Conservation (phyloP, 2,888 invertebrate species). For the Eurois occulta region DNA sequence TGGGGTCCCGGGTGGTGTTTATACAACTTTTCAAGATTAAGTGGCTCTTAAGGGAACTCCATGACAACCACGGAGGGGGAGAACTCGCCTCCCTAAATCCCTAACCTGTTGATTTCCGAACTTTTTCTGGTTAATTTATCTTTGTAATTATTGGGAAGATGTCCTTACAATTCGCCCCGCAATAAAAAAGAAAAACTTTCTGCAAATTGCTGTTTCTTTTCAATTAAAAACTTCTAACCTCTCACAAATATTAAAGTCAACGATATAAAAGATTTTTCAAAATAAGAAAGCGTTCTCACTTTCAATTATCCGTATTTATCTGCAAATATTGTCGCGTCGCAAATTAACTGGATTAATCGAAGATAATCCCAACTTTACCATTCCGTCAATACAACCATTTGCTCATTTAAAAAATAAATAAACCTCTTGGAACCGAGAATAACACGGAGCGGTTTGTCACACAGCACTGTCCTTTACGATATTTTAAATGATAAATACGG, state of each 20-base stretch:
- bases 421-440: no score
- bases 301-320: no score
- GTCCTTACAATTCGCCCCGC: neutral
- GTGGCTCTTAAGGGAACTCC: constrained; percentile 21
- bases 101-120: constrained; percentile 50
- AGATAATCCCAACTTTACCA: no score
- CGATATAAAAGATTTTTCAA: neutral
- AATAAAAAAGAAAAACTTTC: neutral
- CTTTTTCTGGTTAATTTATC: constrained; percentile 30
- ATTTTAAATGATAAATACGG: neutral
- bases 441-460: no score
- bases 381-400: no score
- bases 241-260: neutral
- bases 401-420: no score
- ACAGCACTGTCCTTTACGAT: neutral
- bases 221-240: neutral
- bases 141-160: neutral
- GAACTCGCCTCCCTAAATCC: constrained; percentile 1
- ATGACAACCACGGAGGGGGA: neutral
- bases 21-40: constrained; percentile 49
- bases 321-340: no score
- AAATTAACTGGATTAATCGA: no score
- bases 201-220: constrained; percentile 12
- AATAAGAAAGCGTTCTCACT: no score
- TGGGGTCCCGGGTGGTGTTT: constrained; percentile 1